These are phyloP conservation scores for Haemorhous mexicanus DNA, from an alignment of 2,113 vertebrate species.

Conservation along the genomic window DNA sequence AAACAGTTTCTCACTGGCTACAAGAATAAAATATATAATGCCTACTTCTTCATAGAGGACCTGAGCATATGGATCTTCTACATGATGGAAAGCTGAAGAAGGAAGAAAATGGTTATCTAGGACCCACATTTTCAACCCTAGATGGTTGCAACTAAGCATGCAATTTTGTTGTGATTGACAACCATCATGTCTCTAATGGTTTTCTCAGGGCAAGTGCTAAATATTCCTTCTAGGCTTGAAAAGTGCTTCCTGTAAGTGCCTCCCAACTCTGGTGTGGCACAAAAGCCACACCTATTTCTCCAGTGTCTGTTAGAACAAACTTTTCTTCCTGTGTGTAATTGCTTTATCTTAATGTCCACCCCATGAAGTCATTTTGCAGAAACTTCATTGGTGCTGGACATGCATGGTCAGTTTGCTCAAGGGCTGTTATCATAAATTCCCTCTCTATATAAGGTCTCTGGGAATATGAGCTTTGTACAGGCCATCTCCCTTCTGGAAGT, in stretches of 20 bases:
- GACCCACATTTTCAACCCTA: background rate
- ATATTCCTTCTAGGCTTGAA: background rate
- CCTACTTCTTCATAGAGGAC: background rate
- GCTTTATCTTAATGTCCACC: background rate
- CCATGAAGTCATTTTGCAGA: conserved; percentile 14
- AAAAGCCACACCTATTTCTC: conserved; percentile 4
- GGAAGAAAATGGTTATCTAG: background rate
- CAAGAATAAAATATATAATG: background rate
- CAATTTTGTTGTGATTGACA: background rate
- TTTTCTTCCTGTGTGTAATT: background rate
- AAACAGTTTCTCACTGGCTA: background rate
- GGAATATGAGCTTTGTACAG: background rate
- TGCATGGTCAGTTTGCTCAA: background rate
- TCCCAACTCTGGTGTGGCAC: background rate
- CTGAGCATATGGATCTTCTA: background rate
- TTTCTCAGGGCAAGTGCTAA: background rate
- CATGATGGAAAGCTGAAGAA: background rate
- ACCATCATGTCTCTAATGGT: background rate
- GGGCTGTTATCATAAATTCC: background rate
- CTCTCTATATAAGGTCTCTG: conserved; percentile 4
- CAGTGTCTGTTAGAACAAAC: background rate
- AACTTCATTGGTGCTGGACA: background rate
- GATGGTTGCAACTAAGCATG: background rate
- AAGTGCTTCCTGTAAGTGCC: background rate
- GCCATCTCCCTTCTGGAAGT: background rate